Evolutionary conservation across 2,113 vertebrate species (phyloP), one percentile per base, ranked within the genome.

Genomic region (Excalfactoria chinensis): DNA sequence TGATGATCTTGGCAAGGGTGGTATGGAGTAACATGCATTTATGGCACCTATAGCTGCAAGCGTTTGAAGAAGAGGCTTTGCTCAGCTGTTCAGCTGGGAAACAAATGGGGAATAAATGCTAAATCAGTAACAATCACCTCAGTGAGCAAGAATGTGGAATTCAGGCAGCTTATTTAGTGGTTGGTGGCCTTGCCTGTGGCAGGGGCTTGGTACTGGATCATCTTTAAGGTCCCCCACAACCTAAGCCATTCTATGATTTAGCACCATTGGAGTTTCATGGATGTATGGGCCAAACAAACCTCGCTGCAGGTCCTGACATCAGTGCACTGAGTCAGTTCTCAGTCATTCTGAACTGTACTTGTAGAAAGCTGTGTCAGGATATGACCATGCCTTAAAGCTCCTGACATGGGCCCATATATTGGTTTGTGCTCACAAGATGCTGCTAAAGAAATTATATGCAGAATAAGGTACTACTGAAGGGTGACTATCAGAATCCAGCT

Each of bases 71-170:
- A 76, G 34, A 37, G 26, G 70, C 81, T 70, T 91, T 11, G 7
- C 66, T 78, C 72, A 91, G 69, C 73, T 72, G 48, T 68, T 83
- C 66, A 80, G 66, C 7, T 84, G 28, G 68, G 88, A 94, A 84
- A 95, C 1, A 0, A 75, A 89, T 2, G 14, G 41, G 37, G 93
- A 95, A 83, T 78, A 80, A 89, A 85, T 63, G 49, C 85, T 89
- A 80, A 88, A 93, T 5, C 19, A 16, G 34, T 46, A 83, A 55
- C 30, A 86, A 81, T 32, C 37, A 88, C 32, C 34, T n/a, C 35
- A 76, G n/a, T 43, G 89, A 89, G 82, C 85, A 87, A 35, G n/a
- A 88, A 69, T 8, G 67, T 49, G 82, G 66, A 94, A 77, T 80
- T 44, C 11, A 20, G 64, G 64, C 51, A 30, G 51, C 15, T 8